A percentile compares a stretch with the other conserved stretches of the same genome.
phyloP scores from a whole-genome alignment of 2,888 invertebrate species.

The Ennomos fuscantarius region DNA sequence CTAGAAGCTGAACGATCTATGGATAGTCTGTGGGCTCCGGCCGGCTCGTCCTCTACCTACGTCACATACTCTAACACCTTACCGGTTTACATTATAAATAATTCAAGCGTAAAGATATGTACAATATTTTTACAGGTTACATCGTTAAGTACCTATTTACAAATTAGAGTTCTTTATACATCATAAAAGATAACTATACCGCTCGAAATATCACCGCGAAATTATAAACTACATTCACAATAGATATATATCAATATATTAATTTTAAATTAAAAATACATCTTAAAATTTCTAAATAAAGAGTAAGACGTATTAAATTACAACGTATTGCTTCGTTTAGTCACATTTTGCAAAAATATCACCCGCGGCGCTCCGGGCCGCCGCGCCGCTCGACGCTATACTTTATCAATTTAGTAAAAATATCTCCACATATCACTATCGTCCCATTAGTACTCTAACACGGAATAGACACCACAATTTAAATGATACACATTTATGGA shows the following conservation, averaged over 20 bases:
- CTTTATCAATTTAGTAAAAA: conserved; percentile 73
- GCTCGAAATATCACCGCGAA: conserved; percentile 84
- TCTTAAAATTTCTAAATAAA: conserved; percentile 80
- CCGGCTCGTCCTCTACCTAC: conserved; percentile 42
- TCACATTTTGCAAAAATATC: conserved; percentile 90
- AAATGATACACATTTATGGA: conserved; percentile 83
- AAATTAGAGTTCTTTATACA: conserved; percentile 85
- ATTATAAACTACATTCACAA: conserved; percentile 83
- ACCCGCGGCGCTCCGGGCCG: conserved; percentile 64
- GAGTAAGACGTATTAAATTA: conserved; percentile 87
- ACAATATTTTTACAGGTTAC: conserved; percentile 84
- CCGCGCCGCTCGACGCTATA: conserved; percentile 52
- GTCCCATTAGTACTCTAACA: conserved; percentile 79
- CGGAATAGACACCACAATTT: conserved; percentile 84
- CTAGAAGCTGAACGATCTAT: conserved; percentile 26
- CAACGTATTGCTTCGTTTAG: conserved; percentile 91
- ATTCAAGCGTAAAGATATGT: conserved; percentile 85
- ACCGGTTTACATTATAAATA: conserved; percentile 78
- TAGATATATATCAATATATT: conserved; percentile 68
- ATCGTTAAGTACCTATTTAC: conserved; percentile 85
- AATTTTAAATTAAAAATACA: conserved; percentile 75
- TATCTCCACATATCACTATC: conserved; percentile 78
- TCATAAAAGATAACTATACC: conserved; percentile 81
- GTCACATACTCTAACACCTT: conserved; percentile 65
- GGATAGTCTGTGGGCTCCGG: conserved; percentile 2